Percentiles rank a stretch among this genome's conserved stretches.
Evolutionary conservation across 2,113 vertebrate species (phyloP).

Genomic region (Nibea albiflora): DNA sequence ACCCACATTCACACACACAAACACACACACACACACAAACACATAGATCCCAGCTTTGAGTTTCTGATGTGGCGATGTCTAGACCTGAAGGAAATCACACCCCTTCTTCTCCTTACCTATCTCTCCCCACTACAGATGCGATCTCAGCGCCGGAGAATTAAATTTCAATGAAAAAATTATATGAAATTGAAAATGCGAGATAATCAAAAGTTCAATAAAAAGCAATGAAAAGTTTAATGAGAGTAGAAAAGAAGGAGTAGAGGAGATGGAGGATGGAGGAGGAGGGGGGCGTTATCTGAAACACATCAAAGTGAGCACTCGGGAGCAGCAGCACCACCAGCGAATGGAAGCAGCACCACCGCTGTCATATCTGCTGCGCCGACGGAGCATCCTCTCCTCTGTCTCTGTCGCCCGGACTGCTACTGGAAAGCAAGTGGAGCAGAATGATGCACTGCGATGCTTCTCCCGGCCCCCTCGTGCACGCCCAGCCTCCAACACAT

Average conservation of each 20-base stretch:
- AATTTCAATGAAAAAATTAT: constrained; percentile 68
- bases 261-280: too few species aligned
- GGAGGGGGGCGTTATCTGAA: constrained; percentile 64
- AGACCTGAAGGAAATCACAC: constrained; percentile 67
- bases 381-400: constrained; percentile 41
- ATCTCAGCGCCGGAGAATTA: constrained; percentile 56
- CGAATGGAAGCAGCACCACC: constrained; percentile 38
- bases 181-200: constrained; percentile 71
- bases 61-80: constrained; percentile 62
- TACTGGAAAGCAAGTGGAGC: constrained; percentile 82
- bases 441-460: constrained; percentile 83
- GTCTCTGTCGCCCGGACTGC: constrained; percentile 44
- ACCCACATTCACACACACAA: constrained; percentile 1
- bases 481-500: constrained; percentile 21
- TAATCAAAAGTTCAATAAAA: constrained; percentile 75
- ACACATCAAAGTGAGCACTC: constrained; percentile 64
- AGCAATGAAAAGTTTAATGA: constrained; percentile 72
- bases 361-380: constrained; percentile 50
- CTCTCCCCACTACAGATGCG: constrained; percentile 53
- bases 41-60: constrained; percentile 38
- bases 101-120: constrained; percentile 58
- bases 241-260: constrained; percentile 38
- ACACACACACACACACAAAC: constrained; percentile 1
- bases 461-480: constrained; percentile 52
- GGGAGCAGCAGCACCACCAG: constrained; percentile 50